Conservation (phyloP, 53 echinoderm and acorn worm species). For the Temnopleurus reevesii region DNA sequence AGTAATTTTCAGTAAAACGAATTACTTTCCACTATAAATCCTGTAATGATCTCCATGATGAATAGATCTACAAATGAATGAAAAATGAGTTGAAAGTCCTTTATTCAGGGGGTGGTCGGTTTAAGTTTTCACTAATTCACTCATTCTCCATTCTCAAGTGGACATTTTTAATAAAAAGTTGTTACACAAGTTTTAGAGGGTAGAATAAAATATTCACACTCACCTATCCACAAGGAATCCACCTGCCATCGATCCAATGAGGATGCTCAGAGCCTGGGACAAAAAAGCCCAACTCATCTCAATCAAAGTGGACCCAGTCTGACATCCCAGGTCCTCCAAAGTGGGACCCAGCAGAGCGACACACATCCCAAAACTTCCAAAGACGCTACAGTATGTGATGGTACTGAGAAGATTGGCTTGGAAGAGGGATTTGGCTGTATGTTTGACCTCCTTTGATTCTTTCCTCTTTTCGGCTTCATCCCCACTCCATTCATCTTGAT, state of each 20-base stretch:
- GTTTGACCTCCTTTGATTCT: background rate
- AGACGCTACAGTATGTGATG: conserved; percentile 95
- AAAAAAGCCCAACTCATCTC: conserved; percentile 95
- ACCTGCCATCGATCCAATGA: conserved; percentile 96
- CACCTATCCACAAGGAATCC: conserved; percentile 95
- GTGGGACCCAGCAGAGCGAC: conserved; percentile 96
- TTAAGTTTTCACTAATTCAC: too few relatives aligned
- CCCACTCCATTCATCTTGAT: conserved; percentile 38
- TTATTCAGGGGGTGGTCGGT: too few relatives aligned
- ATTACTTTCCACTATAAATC: too few relatives aligned
- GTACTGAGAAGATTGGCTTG: conserved; percentile 83
- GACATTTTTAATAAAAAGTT: too few relatives aligned
- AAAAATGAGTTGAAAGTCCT: too few relatives aligned
- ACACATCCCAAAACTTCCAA: conserved; percentile 99
- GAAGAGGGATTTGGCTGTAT: conserved; percentile 74
- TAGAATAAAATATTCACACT: conserved; percentile 50
- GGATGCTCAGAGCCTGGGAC: conserved; percentile 84
- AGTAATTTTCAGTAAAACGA: too few relatives aligned
- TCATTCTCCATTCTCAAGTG: too few relatives aligned
- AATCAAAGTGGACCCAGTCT: conserved; percentile 82
- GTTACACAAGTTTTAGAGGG: too few relatives aligned
- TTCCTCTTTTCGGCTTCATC: background rate
- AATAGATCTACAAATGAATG: too few relatives aligned
- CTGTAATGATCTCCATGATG: too few relatives aligned
- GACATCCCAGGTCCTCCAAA: conserved; percentile 89